Evolutionary conservation across 2,888 invertebrate genomes (phyloP), one percentile per base, ranked within the genome.

Genomic region (Drosophila limbata): DNA sequence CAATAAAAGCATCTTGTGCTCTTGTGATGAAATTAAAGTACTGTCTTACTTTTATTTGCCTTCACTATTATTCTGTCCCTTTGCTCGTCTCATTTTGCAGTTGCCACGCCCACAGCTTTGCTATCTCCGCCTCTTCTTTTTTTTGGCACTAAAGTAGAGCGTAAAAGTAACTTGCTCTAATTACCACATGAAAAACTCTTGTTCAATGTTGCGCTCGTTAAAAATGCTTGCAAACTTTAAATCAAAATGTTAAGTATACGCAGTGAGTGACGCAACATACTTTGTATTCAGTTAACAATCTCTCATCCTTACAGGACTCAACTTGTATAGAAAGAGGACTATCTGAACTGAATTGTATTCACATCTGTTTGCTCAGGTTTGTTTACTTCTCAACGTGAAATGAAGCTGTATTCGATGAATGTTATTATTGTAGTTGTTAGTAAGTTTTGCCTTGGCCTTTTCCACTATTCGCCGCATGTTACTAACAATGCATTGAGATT

Each of bases 11-110:
- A 59, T 63, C 59, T 67, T 76, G 44, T 57, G 63, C 53, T 75
- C 71, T 62, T 50, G 56, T 74, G 74, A 82, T 88, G 84, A 81
- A 85, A 85, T 88, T 85, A 84, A 84, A 88, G 81, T 79, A 77
- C 17, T 47, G 39, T 13, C 48, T 40, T 57, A 64, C 69, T 70
- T 72, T 76, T 86, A 81, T 84, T 87, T 71, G 70, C 69, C 69
- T 77, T 69, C 51, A 74, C 79, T 79, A 84, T 87, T 81, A 75
- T 75, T 56, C 67, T 57, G 67, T 25, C 51, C 71, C 69, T 84
- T 73, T 71, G 73, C 65, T 87, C 67, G 44, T 68, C 64, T 76
- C 68, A 73, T 73, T 81, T 72, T 72, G 68, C 51, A 59, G 48
- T 48, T 45, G 65, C 69, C 62, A 67, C 67, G 63, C 67, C 67